Base-by-base conservation (phyloP, 2,888 invertebrate genomes). In the Stramonita haemastoma region DNA sequence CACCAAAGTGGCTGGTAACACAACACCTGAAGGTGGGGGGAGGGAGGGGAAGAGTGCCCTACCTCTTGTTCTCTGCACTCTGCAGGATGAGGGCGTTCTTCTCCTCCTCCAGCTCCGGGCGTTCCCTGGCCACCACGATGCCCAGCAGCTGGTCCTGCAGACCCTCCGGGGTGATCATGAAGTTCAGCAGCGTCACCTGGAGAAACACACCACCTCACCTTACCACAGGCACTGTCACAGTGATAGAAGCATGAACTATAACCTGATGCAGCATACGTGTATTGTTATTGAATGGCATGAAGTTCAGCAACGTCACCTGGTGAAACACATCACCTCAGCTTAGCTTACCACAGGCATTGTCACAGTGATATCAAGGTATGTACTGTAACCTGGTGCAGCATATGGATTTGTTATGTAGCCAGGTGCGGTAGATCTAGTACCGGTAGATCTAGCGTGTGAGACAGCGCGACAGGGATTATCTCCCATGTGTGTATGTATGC, bases 141-240 rank as follows among this genome's bases (percentile, higher is more conserved):
- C 96, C 96, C 90, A 96, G 93, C 90, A 96, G 92, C 93, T 96
- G 96, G 91, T 96, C 96, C 91, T 96, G 95, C 36, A 96, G 92
- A 90, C 96, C 96, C 92, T 96, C 96, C 6, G 96, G 95, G 13
- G 96, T 96, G 91, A 96, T 96, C 96, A 96, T 96, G 92, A 96
- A 96, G 93, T 96, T 96, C 88, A 96, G 92, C 90, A 96, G 91
- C 0, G 96, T 96, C 91, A 96, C 96, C 95, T 96, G 90, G 15
- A 13, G 34, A 2, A 29, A 66, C 66, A 66, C 17, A 66, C 13
- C 17, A 66, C 26, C 13, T 22, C 26, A 26, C 6, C 19, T 26
- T 26, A 22, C 26, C 26, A 66, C 66, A 66, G 19, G 26, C 66
- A 77, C 5, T 77, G 26, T 77, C 29, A 4, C n/a, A 11, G 26